Base-by-base conservation (phyloP, 1,140 invertebrate species). In the Metaphire vulgaris region DNA sequence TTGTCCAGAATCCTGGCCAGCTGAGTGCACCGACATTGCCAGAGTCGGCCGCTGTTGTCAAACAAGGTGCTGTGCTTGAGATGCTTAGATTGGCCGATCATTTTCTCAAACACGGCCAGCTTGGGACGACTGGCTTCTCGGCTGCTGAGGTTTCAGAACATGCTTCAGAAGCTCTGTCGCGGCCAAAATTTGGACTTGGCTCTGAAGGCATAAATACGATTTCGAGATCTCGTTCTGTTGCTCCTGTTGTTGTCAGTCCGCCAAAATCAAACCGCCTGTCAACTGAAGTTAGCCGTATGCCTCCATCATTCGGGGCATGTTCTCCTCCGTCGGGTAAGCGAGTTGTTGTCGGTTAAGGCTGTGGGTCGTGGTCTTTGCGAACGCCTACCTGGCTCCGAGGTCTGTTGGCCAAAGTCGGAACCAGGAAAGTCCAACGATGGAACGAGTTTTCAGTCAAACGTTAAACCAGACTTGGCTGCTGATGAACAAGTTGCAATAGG, bases 31-130 rank as follows among this genome's bases (percentile, higher is more conserved):
- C 21, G 41, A 21, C 41, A 6, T 6, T 56, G 41, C 41, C 41
- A 21, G 41, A 21, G 6, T 30, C 70, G 14, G n/a, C 16, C 2
- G 28, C 28, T n/a, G 41, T 34, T 34, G n/a, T n/a, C n/a, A 73
- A 34, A n/a, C 72, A 73, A 30, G 32, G 31, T 34, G 31, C 72
- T 16, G n/a, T 73, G 31, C 2, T 73, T 30, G 72, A 73, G 41
- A 73, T 73, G 72, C 72, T 73, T 31, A 33, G 56, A 26, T 1
- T 73, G 33, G 72, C 72, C 41, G 72, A 73, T 21, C 72, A 73
- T 41, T 73, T 73, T 30, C 41, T 73, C 33, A 73, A 73, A 34
- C 33, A 41, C 28, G 56, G 41, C n/a, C 32, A 34, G 26, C 56
- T 73, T n/a, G 41, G 6, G 6, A 21, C 41, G 6, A 21, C 6